Evolutionary conservation across 2,113 vertebrate species (phyloP), one percentile per base, ranked within the genome.

Genomic region (Sarotherodon lohbergeri): DNA sequence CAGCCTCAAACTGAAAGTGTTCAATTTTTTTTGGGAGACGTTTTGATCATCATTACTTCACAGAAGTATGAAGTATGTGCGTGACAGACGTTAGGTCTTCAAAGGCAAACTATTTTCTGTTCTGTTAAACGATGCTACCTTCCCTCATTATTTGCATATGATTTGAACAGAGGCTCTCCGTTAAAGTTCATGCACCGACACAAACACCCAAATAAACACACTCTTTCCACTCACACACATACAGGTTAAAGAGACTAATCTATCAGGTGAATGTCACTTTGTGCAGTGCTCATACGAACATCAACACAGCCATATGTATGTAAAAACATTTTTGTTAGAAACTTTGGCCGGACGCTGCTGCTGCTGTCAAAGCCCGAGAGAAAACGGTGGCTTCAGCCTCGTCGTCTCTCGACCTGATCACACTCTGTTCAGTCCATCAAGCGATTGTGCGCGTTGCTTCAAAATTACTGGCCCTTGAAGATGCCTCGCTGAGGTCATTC

Each of bases 101-200:
- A 80, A 91, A 94, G 93, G 91, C 90, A 91, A 91, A 86, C 86
- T 22, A 59, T 80, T 61, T 82, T 83, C 86, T 68, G 78, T 81
- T 86, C 83, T 52, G 22, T 76, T 48, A 48, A 79, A 32, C 6
- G 80, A 86, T 81, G 85, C 92, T 92, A 91, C 88, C 84, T 81
- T 66, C 86, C 48, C 43, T 88, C 43, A 5, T 87, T 52, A 84
- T 50, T 95, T 95, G 94, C 95, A 96, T 94, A 94, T 90, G 63
- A 87, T 90, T 91, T 84, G 48, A 90, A 92, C 71, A 80, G 80
- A 88, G 88, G 79, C 71, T 89, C 79, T 89, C 87, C 3, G 14
- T 90, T 84, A 59, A 76, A 32, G 85, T 89, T 89, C 91, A 95
- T 89, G 89, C 86, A 87, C 88, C 3, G 36, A 91, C 88, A 88